Base-by-base conservation (phyloP, 53 echinoderm and acorn worm species). In the Holothuria leucospilota region DNA sequence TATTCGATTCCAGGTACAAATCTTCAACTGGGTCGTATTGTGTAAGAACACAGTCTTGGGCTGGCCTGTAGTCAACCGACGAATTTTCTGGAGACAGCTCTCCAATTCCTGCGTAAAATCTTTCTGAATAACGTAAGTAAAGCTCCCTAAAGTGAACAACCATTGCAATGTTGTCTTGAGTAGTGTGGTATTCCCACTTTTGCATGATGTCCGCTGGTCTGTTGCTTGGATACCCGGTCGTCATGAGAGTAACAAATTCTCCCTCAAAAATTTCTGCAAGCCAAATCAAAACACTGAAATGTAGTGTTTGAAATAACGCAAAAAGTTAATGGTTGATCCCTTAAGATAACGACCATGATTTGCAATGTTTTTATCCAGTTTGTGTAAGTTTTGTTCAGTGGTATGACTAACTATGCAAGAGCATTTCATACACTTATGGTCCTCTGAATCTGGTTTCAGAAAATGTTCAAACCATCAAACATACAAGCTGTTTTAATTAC, bases 1-100 rank as follows among this genome's bases (percentile, higher is more conserved):
- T 72, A 16, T 72, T 72, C 13, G 72, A 72, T 34, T 72, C 72
- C 21, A 72, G 46, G 39, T 72, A 49, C 72, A 72, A 72, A 72
- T 72, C 72, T 21, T 46, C 34, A n/a, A 72, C 46, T 11, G 72
- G 49, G 23, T 72, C 72, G 5, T 72, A 72, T 12, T 2, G 39
- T 4, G 72, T 72, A 18, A 72, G 41, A 21, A 18, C 15, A 72
- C 72, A 72, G 46, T 72, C 72, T 6, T 20, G 20, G 12, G 72
- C 72, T 39, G 72, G 72, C 15, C 72, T 39, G 21, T 72, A 72
- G 46, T 72, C 41, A 41, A 72, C 72, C 7, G 72, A 72, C 5
- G 72, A 18, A 72, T 72, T 72, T 46, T 72, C 72, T 23, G 72
- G 72, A 39, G 72, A 39, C 6, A 72, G 39, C 7, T 39, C 39